phyloP scores from a whole-genome alignment of 2,888 invertebrate species.

The Eristalis intricaria region DNA sequence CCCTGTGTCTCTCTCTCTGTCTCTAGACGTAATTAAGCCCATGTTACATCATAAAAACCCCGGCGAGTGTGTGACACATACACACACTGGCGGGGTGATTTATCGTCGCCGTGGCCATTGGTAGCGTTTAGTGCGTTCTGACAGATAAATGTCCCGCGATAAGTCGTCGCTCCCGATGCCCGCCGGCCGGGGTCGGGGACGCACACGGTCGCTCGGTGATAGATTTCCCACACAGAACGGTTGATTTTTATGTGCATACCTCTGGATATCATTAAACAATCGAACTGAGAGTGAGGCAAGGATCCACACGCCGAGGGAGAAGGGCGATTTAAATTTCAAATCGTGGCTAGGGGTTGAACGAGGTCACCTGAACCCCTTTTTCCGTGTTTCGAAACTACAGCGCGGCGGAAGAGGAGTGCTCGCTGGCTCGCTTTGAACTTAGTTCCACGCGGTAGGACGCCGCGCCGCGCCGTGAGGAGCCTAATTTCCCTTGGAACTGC shows the following conservation, averaged over 20 bases:
- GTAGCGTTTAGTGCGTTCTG: constrained; percentile 59
- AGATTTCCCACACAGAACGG: constrained; percentile 55
- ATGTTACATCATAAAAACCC: constrained; percentile 32
- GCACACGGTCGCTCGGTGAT: constrained; percentile 14
- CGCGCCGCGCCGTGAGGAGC: background rate
- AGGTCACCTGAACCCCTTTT: constrained; percentile 39
- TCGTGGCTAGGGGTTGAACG: constrained; percentile 10
- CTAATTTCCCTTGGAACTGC: background rate
- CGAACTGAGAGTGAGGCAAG: background rate
- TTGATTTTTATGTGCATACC: constrained; percentile 54
- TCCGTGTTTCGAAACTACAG: too few relatives aligned
- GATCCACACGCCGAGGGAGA: background rate
- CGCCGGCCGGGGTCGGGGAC: constrained; percentile 6
- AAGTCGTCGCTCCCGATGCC: constrained; percentile 2
- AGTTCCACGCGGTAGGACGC: background rate
- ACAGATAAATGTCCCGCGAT: constrained; percentile 62
- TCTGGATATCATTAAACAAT: background rate
- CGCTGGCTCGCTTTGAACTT: background rate
- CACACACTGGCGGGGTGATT: constrained; percentile 45
- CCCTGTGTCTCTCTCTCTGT: background rate
- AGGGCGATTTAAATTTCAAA: background rate
- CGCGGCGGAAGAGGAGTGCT: background rate
- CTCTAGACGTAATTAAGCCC: constrained; percentile 47
- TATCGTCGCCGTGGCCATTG: constrained; percentile 25
- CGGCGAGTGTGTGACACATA: constrained; percentile 35